phyloP scores from a whole-genome alignment of 2,888 invertebrate species.

The Dryococelus australis region DNA sequence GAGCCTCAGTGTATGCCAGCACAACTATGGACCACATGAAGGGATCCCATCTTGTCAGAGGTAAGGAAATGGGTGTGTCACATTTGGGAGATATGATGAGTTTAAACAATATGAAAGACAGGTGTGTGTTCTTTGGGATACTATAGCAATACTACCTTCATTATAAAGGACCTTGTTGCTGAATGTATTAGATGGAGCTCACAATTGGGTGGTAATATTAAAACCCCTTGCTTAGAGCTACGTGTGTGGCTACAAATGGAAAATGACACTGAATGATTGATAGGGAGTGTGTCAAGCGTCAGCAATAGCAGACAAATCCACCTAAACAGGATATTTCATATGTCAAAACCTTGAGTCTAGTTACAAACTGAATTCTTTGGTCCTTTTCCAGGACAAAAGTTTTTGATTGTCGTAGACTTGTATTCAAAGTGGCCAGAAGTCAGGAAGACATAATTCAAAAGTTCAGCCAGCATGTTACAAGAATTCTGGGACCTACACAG shows the following conservation, averaged over 20 bases:
- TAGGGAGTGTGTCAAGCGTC: conserved; percentile 40
- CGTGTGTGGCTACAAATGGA: conserved; percentile 47
- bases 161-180: conserved; percentile 21
- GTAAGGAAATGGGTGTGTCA: background rate
- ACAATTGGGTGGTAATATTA: conserved; percentile 35
- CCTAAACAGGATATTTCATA: conserved; percentile 25
- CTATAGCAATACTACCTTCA: conserved; percentile 22
- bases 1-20: conserved; percentile 16
- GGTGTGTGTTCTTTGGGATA: too few species aligned
- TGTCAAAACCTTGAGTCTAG: conserved; percentile 46
- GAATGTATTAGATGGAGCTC: conserved; percentile 35
- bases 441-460: conserved; percentile 31
- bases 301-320: conserved; percentile 36
- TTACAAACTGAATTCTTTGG: conserved; percentile 49
- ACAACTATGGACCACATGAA: background rate
- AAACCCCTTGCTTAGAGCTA: conserved; percentile 30
- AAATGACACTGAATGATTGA: conserved; percentile 39
- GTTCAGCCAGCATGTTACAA: conserved; percentile 10
- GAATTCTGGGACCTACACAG: conserved; percentile 36
- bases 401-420: conserved; percentile 49
- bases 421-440: conserved; percentile 45
- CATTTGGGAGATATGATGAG: background rate
- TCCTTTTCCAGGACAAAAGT: conserved; percentile 46
- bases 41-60: background rate
- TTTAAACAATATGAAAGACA: conserved; percentile 11